Conservation (phyloP, 2,797 vertebrate species). For the Sciurus carolinensis region DNA sequence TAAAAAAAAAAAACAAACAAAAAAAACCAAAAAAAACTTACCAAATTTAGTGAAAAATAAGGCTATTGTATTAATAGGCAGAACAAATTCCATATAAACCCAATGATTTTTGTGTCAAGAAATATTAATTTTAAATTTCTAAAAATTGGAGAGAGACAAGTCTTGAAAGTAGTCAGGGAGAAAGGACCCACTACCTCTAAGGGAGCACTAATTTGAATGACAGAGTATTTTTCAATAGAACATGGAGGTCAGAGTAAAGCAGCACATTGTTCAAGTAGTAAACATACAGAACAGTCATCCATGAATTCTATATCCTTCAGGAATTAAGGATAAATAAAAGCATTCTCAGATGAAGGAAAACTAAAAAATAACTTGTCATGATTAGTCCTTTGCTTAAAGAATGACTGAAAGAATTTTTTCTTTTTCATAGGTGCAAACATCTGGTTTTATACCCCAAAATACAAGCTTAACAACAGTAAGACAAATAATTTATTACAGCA, state of each 20-base stretch:
- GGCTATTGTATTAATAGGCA: background rate
- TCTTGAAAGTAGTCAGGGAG: background rate
- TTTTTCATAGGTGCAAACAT: conserved; percentile 71
- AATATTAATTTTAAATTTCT: background rate
- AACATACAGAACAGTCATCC: background rate
- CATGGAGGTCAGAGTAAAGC: background rate
- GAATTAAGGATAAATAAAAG: background rate
- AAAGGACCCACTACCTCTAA: background rate
- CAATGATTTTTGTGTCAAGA: background rate
- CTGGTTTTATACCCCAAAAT: conserved; percentile 81
- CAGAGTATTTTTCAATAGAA: background rate
- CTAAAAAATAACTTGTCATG: background rate
- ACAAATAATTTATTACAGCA: conserved; percentile 91
- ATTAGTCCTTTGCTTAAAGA: background rate
- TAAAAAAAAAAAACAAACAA: background rate
- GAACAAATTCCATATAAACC: background rate
- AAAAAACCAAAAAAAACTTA: background rate
- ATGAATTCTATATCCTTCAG: background rate
- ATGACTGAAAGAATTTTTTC: background rate
- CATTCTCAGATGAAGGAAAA: background rate
- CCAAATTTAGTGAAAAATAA: background rate
- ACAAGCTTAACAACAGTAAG: conserved; percentile 89
- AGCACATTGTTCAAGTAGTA: background rate
- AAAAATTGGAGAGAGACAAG: background rate
- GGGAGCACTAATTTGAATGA: background rate